Evolutionary conservation across 2,888 invertebrate genomes (phyloP).

Genomic region (Melanostoma scalare): DNA sequence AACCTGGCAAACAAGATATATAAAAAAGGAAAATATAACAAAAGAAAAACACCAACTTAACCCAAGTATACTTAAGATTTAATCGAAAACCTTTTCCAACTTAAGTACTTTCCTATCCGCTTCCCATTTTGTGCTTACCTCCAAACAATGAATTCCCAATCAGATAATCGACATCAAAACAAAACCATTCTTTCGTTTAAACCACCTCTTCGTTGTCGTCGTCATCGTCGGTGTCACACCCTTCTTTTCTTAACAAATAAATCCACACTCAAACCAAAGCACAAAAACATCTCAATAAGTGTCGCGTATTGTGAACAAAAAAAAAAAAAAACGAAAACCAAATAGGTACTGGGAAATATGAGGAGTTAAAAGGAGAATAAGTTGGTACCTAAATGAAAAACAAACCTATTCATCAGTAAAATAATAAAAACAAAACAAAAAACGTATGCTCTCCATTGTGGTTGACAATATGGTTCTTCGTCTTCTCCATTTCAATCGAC

Average conservation of each 20-base stretch:
- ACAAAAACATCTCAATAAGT: conserved; percentile 7
- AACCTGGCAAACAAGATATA: too few species aligned
- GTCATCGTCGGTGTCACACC: neutral
- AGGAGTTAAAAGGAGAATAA: neutral
- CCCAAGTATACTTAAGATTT: neutral
- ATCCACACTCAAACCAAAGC: neutral
- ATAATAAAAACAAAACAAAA: neutral
- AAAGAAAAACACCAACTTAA: neutral
- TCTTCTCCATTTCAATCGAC: neutral
- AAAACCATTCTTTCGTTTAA: conserved; percentile 1
- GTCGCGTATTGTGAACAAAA: neutral
- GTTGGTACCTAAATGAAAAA: neutral
- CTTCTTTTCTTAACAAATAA: neutral
- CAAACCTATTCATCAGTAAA: neutral
- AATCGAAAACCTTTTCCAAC: conserved; percentile 8
- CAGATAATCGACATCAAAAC: conserved; percentile 9
- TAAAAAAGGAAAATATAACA: too few species aligned
- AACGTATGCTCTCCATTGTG: conserved; percentile 2
- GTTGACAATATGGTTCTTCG: neutral
- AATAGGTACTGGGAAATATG: neutral
- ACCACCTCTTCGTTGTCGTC: neutral
- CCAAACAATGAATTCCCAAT: conserved; percentile 2
- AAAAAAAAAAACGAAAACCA: neutral
- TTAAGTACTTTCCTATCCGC: conserved; percentile 10
- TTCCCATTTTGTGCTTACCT: conserved; percentile 1